Evolutionary conservation across 1,140 invertebrate species (phyloP).

Genomic region (Polyergus mexicanus): DNA sequence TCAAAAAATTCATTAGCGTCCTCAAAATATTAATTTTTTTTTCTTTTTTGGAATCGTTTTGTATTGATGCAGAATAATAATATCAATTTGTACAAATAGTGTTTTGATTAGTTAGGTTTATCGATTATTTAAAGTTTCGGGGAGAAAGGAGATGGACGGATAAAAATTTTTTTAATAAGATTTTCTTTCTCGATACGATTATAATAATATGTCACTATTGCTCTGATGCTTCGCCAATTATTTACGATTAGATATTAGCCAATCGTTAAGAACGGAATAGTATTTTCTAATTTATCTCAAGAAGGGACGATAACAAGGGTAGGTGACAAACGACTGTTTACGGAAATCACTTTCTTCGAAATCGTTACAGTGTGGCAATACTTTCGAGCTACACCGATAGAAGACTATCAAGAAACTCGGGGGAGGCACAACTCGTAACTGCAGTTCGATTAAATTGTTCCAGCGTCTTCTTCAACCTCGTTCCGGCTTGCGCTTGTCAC

Average conservation of each 20-base stretch:
- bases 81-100: conserved; percentile 1
- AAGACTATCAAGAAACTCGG: conserved; percentile 48
- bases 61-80: neutral
- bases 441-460: conserved; percentile 62
- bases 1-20: neutral
- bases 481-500: conserved; percentile 38
- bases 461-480: conserved; percentile 30
- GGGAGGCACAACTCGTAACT: conserved; percentile 16
- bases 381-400: neutral
- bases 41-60: conserved; percentile 5
- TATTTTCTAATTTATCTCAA: conserved; percentile 17
- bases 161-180: neutral
- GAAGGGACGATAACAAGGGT: neutral
- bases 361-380: conserved; percentile 22
- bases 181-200: neutral
- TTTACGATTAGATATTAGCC: neutral
- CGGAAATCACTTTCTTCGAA: conserved; percentile 21
- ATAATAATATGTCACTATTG: neutral
- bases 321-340: conserved; percentile 52
- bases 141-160: neutral
- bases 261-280: neutral
- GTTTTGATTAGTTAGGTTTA: neutral
- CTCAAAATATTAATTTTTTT: neutral
- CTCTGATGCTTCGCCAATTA: neutral
- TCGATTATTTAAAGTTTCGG: neutral